Percentiles rank a stretch among this genome's conserved stretches.
These are phyloP conservation scores for Mormyrus lacerda DNA, from an alignment of 2,113 vertebrate genomes.

Conservation along the genomic window DNA sequence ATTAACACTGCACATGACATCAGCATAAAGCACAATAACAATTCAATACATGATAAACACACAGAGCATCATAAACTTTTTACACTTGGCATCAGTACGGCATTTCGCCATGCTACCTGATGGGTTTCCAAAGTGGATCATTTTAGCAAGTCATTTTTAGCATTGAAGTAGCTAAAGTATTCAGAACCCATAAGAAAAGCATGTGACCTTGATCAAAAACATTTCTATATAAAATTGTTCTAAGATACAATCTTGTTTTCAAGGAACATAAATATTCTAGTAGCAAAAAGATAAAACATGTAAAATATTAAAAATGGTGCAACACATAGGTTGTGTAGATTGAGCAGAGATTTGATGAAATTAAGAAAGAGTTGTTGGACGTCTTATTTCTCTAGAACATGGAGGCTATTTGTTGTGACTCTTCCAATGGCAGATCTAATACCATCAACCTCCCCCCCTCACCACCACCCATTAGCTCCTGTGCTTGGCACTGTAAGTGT, in stretches of 20 bases:
- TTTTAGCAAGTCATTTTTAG: neutral
- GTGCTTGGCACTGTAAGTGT: constrained; percentile 1
- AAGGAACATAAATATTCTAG: neutral
- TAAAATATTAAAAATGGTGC: neutral
- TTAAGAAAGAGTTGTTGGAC: neutral
- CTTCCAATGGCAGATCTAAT: neutral
- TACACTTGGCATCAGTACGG: too few relatives aligned
- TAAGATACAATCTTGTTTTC: neutral
- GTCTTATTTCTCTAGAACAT: neutral
- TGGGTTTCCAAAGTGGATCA: neutral
- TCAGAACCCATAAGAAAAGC: neutral
- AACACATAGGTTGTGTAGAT: neutral
- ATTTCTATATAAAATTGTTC: neutral
- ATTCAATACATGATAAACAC: too few relatives aligned
- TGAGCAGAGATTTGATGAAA: neutral
- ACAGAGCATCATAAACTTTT: too few relatives aligned
- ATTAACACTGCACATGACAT: too few relatives aligned
- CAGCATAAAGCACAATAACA: too few relatives aligned
- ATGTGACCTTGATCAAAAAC: neutral
- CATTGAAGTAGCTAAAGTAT: neutral
- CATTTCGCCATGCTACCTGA: too few relatives aligned
- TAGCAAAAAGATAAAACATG: neutral
- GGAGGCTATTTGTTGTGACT: neutral
- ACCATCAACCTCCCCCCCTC: too few relatives aligned
- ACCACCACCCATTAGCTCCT: neutral